These are phyloP conservation scores for Haliclystus octoradiatus DNA, from an alignment of 30 jellyfish, hydroid and myxozoan genomes.

Conservation along the genomic window DNA sequence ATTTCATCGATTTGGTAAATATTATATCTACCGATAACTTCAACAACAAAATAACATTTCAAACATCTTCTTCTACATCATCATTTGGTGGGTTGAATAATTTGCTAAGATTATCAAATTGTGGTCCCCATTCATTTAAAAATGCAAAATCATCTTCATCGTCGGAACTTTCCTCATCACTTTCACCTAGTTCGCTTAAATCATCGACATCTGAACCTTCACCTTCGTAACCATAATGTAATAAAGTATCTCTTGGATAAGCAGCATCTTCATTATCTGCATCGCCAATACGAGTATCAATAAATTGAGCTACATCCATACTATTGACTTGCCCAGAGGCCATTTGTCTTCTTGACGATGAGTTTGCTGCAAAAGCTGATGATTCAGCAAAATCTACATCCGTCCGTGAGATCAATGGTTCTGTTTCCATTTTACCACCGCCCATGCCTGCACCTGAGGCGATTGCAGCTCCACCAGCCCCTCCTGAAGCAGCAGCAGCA, in stretches of 20 bases:
- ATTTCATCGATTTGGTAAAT: too few relatives aligned
- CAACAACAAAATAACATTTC: too few relatives aligned
- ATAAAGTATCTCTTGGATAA: slow-evolving; percentile 91
- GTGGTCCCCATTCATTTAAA: slow-evolving; percentile 81
- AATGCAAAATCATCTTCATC: slow-evolving; percentile 91
- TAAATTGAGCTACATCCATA: slow-evolving; percentile 81
- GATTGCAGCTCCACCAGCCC: slow-evolving; percentile 1
- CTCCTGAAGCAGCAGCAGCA: slow-evolving; percentile 10
- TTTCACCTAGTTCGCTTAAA: slow-evolving; percentile 95
- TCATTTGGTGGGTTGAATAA: slow-evolving; percentile 70
- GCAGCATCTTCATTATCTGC: slow-evolving; percentile 91
- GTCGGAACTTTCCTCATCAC: slow-evolving; percentile 91
- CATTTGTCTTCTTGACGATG: background rate
- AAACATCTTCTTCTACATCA: slow-evolving; percentile 10
- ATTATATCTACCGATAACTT: too few relatives aligned
- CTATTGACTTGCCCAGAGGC: slow-evolving; percentile 53
- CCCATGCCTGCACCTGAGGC: background rate
- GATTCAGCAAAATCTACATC: slow-evolving; percentile 12
- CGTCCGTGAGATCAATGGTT: slow-evolving; percentile 17
- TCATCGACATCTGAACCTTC: slow-evolving; percentile 98
- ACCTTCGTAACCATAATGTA: slow-evolving; percentile 99
- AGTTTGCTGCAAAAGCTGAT: background rate
- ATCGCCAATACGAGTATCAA: slow-evolving; percentile 56
- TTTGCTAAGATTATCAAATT: slow-evolving; percentile 69
- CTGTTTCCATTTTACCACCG: slow-evolving; percentile 1